phyloP scores from a whole-genome alignment of 1,140 invertebrate genomes.

The Caenorhabditis brenneri region DNA sequence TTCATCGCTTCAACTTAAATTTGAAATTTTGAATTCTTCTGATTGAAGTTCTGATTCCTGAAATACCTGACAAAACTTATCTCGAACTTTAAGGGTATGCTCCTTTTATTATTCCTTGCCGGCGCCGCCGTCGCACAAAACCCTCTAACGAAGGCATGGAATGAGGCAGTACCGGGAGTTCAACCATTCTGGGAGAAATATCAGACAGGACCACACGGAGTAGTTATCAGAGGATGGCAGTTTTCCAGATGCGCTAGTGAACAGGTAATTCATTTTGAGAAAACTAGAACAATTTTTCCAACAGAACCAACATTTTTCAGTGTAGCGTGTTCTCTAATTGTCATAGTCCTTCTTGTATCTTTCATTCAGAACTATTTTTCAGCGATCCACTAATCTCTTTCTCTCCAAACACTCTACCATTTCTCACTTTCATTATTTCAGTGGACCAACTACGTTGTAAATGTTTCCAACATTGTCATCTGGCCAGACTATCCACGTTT shows the following conservation, averaged over 20 bases:
- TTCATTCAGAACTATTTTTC: too few species aligned
- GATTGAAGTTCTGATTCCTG: too few species aligned
- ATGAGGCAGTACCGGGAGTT: constrained; percentile 69
- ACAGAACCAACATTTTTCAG: too few species aligned
- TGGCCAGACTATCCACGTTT: constrained; percentile 71
- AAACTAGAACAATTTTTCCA: too few species aligned
- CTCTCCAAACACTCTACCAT: too few species aligned
- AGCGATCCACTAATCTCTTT: too few species aligned
- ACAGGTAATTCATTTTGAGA: too few species aligned
- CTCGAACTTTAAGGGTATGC: neutral
- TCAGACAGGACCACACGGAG: constrained; percentile 66
- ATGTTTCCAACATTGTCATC: constrained; percentile 71
- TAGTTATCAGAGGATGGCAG: constrained; percentile 70
- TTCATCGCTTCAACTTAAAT: too few species aligned
- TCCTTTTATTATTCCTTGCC: neutral
- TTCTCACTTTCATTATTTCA: constrained; percentile 45
- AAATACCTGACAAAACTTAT: too few species aligned
- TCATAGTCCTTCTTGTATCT: too few species aligned
- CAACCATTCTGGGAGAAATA: constrained; percentile 71
- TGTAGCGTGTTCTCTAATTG: too few species aligned
- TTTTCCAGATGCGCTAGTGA: constrained; percentile 69
- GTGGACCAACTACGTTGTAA: constrained; percentile 71
- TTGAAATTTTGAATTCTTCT: too few species aligned
- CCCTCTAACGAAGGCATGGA: constrained; percentile 62
- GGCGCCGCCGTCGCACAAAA: constrained; percentile 36